Base-by-base conservation (phyloP, 2,888 invertebrate species). In the Taphrorychus bicolor region DNA sequence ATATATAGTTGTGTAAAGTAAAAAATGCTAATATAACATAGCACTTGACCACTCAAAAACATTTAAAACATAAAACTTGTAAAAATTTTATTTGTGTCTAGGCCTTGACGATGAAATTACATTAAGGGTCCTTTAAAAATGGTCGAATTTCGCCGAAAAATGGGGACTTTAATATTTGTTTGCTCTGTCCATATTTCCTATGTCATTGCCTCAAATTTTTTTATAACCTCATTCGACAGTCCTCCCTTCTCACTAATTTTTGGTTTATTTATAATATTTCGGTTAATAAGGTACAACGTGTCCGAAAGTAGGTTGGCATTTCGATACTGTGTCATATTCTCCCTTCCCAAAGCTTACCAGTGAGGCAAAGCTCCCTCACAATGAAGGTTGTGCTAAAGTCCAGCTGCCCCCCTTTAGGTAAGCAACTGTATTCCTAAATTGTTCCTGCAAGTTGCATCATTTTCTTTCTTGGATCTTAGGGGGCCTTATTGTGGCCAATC, bases 401-500 rank as follows among this genome's bases (percentile, higher is more conserved):
- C 65, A 62, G 57, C 9, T 71, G 61, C 53, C 76, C 76, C 42
- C 72, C 73, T 41, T 61, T 76, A 49, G 75, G 76, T 76, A 71
- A 65, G 72, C 54, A 54, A 45, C 23, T 17, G 23, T 5, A 22
- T 9, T 24, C 22, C 17, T 41, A 23, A 45, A 45, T 59, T 17
- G n/a, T 19, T 16, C 11, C 53, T 3, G 14, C 9, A 59, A 19
- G 40, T 62, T 49, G 32, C 49, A 64, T 73, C 75, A 75, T 75
- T 81, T 80, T 14, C 14, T 45, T 21, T 19, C 19, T 51, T 45
- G 5, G 7, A 5, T 17, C 7, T 59, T 81, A 92, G 91, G 90
- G 81, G 91, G 90, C 73, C 78, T 91, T 73, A 83, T 91, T 59
- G 87, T 88, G 66, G 87, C 87, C 40, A 87, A 88, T 79, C 82